Evolutionary conservation across 2,797 vertebrate species (phyloP), one percentile per base, ranked within the genome.

Genomic region (Danio jaintianensis): DNA sequence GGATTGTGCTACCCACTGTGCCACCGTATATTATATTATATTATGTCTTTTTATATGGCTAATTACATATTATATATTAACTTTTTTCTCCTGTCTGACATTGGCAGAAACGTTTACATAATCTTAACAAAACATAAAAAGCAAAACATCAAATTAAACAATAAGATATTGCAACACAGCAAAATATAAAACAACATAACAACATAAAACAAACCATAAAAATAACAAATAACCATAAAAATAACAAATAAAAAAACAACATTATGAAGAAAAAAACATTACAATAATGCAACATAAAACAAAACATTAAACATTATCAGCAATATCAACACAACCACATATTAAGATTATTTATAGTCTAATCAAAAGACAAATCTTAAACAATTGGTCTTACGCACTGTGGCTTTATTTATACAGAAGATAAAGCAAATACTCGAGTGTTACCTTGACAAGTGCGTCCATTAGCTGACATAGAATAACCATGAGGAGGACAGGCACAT

Each of bases 401-500:
- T 18, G 48, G 16, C 40, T 18, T 53, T n/a, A 74, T 61, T 61
- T 47, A 58, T 58, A 47, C n/a, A 40, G 16, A 18, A 40, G 18
- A 47, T 53, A 2, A 15, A 70, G 43, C 20, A 47, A 45, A 59
- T 1, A 36, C 9, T 8, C 38, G 4, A 15, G 15, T n/a, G 43
- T 81, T 90, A 99, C 97, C 97, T 93, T 91, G 94, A 89, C 97
- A 99, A 29, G 95, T 95, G 83, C 93, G 94, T 87, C 96, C 96
- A 0, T 96, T 98, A 85, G 94, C 90, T 7, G 94, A 93, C 93
- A 96, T 93, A 62, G 92, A 88, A 73, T 97, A 99, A 53, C 97
- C 97, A 20, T 89, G 89, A 84, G 95, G 93, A 0, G 97, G 97
- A 64, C 97, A 99, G 0, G 94, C 93, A 6, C 97, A 99, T 83